Percentiles rank a stretch among this genome's conserved stretches.
Evolutionary conservation across 1,140 invertebrate species (phyloP).

Genomic region (Hyphantria cunea): DNA sequence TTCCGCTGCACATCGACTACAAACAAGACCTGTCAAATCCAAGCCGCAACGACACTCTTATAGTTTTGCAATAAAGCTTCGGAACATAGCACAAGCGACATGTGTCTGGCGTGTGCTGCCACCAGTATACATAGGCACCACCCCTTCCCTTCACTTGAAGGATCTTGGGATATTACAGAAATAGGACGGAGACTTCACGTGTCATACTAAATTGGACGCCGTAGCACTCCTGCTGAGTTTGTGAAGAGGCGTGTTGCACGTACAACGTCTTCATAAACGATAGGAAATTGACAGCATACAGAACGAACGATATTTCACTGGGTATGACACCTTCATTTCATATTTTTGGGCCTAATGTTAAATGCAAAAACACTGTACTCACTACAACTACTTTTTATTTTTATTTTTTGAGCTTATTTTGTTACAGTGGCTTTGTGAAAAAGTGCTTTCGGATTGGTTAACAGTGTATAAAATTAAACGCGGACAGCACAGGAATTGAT

Average conservation of each 20-base stretch:
- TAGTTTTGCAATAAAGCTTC: conserved; percentile 23
- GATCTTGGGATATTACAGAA: background rate
- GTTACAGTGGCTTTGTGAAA: too few relatives aligned
- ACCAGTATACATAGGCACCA: conserved; percentile 10
- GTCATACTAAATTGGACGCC: conserved; percentile 14
- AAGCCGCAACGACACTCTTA: conserved; percentile 1
- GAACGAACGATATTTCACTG: conserved; percentile 10
- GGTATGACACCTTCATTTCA: conserved; percentile 11
- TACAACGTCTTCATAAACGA: conserved; percentile 23
- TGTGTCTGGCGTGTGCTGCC: conserved; percentile 16
- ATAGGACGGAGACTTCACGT: conserved; percentile 5
- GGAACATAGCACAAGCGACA: conserved; percentile 12
- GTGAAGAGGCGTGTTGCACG: conserved; percentile 9
- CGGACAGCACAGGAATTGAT: too few relatives aligned
- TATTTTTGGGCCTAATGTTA: background rate
- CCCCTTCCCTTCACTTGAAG: background rate
- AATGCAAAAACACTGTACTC: too few relatives aligned
- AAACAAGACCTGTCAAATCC: conserved; percentile 12
- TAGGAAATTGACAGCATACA: conserved; percentile 14
- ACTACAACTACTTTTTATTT: background rate
- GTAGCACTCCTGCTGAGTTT: conserved; percentile 1
- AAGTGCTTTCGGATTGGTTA: too few relatives aligned
- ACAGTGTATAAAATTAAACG: too few relatives aligned
- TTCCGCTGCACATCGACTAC: background rate
- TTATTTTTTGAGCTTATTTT: background rate